Evolutionary conservation across 2,888 invertebrate genomes (phyloP).

Genomic region (Epinotia ramella): DNA sequence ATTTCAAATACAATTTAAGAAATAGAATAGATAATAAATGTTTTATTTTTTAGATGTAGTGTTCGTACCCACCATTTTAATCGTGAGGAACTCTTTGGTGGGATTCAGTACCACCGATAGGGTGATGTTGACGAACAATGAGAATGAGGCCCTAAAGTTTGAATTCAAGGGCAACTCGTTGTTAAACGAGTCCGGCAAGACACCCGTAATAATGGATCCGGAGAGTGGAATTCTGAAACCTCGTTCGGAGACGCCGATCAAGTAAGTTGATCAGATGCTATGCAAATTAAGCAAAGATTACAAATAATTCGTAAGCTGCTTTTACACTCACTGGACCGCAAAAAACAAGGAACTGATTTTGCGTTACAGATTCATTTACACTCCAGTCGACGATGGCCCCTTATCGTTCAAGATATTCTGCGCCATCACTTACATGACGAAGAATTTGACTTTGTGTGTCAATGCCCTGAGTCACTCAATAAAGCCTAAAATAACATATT

Average conservation of each 20-base stretch:
- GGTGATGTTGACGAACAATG: constrained; percentile 83
- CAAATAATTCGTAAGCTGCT: not conserved
- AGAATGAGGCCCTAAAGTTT: constrained; percentile 80
- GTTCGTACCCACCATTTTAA: constrained; percentile 85
- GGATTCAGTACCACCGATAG: constrained; percentile 79
- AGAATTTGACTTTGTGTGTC: constrained; percentile 80
- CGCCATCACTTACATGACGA: constrained; percentile 79
- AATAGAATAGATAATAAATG: too few species aligned
- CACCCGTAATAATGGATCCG: constrained; percentile 81
- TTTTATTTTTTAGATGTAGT: constrained; percentile 68
- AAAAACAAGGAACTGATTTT: not conserved
- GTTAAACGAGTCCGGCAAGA: constrained; percentile 82
- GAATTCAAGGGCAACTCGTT: constrained; percentile 83
- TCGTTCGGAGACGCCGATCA: constrained; percentile 77
- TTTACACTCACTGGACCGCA: too few species aligned
- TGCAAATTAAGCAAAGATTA: not conserved
- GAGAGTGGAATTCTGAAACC: constrained; percentile 78
- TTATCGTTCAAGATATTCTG: constrained; percentile 85
- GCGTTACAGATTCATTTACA: constrained; percentile 80
- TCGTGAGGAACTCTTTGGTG: constrained; percentile 86
- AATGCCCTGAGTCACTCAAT: constrained; percentile 83
- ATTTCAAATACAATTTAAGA: too few species aligned
- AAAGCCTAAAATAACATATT: constrained; percentile 79
- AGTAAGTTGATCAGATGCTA: constrained; percentile 66
- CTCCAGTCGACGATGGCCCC: constrained; percentile 83